Evolutionary conservation across 2,113 vertebrate genomes (phyloP).

Genomic region (Takifugu flavidus): DNA sequence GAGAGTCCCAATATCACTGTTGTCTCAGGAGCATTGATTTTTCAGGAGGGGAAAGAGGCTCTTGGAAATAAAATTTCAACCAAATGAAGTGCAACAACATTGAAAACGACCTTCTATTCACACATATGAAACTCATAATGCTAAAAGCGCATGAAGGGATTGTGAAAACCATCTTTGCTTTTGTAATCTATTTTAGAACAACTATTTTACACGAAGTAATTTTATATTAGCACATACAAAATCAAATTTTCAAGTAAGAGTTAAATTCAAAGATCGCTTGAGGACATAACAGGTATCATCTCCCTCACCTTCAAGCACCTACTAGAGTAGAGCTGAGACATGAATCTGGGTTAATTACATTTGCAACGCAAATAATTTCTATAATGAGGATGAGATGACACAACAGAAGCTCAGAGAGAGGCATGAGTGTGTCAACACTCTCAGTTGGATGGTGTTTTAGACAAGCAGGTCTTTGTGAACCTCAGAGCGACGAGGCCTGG

Average conservation of each 20-base stretch:
- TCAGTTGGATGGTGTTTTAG: neutral
- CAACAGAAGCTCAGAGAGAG: neutral
- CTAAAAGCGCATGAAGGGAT: no score
- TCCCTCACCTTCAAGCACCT: neutral
- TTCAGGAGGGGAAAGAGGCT: neutral
- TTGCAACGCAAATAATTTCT: neutral
- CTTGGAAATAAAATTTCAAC: no score
- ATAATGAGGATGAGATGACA: neutral
- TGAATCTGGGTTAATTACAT: neutral
- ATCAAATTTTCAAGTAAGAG: no score
- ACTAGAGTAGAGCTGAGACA: neutral
- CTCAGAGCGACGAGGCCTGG: neutral
- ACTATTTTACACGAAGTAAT: no score
- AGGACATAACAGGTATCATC: neutral
- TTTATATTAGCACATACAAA: no score
- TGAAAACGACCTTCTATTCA: no score
- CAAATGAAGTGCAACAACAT: no score
- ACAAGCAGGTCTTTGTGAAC: neutral
- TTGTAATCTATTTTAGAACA: no score
- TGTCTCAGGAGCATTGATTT: constrained; percentile 22
- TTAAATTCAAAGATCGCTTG: neutral
- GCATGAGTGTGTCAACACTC: neutral
- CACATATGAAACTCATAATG: no score
- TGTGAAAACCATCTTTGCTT: no score
- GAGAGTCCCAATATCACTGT: constrained; percentile 37